Evolutionary conservation across 1,140 invertebrate species (phyloP).

Genomic region (Leptinotarsa texana): DNA sequence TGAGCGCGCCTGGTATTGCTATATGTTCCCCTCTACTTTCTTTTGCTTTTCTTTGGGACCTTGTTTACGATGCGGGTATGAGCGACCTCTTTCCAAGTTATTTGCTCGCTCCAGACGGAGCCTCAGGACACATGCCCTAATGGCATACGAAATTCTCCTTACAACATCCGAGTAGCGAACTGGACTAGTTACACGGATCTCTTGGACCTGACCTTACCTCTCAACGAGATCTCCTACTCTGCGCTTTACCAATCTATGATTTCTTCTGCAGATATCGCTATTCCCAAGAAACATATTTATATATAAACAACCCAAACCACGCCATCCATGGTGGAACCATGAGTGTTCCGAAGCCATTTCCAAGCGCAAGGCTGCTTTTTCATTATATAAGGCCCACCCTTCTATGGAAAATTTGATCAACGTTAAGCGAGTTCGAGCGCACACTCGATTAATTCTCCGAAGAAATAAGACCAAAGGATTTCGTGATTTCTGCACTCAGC

Average conservation of each 20-base stretch:
- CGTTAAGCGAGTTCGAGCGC: not conserved
- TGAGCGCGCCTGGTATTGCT: not conserved
- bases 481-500: not conserved
- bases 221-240: not conserved
- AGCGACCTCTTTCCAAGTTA: conserved; percentile 7
- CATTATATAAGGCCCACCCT: not conserved
- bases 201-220: not conserved
- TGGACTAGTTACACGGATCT: not conserved
- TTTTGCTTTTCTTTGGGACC: not conserved
- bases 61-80: not conserved
- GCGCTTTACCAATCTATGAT: not conserved
- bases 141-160: not conserved
- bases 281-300: not conserved
- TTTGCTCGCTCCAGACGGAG: not conserved
- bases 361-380: not conserved
- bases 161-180: not conserved
- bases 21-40: not conserved
- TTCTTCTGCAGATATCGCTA: not conserved
- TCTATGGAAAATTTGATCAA: conserved; percentile 1
- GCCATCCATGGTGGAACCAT: not conserved
- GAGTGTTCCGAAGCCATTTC: no score
- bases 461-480: not conserved
- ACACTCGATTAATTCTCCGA: not conserved
- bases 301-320: not conserved
- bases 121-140: not conserved